Percentiles rank a stretch among this genome's conserved stretches.
Evolutionary conservation across 2,888 invertebrate genomes (phyloP).

Genomic region (Cheilosia impressa): DNA sequence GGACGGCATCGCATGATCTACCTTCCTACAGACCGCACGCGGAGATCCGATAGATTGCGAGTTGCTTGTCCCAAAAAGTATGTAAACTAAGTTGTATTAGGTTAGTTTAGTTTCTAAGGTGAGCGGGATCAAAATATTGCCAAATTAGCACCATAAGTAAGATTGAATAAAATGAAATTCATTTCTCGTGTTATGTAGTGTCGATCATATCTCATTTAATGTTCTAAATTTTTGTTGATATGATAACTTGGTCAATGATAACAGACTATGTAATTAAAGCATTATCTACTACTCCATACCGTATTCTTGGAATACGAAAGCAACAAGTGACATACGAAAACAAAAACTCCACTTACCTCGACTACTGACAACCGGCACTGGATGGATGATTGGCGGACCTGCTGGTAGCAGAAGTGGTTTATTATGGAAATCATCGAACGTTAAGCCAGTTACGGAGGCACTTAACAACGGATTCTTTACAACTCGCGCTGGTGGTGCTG

Average conservation of each 20-base stretch:
- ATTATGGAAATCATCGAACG: conserved; percentile 89
- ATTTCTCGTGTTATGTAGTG: background rate
- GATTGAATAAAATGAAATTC: conserved; percentile 1
- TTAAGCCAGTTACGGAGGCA: conserved; percentile 89
- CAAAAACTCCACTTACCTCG: conserved; percentile 56
- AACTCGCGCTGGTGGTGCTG: conserved; percentile 79
- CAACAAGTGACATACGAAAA: conserved; percentile 59
- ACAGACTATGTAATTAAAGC: background rate
- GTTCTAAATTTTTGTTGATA: background rate
- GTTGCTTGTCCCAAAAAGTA: background rate
- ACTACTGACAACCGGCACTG: conserved; percentile 62
- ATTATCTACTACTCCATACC: background rate
- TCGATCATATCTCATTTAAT: background rate
- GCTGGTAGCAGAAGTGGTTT: conserved; percentile 89
- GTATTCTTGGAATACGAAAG: background rate
- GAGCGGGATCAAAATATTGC: conserved; percentile 33
- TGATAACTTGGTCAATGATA: conserved; percentile 36
- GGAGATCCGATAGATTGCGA: conserved; percentile 52
- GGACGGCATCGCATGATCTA: conserved; percentile 85
- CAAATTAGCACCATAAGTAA: conserved; percentile 27
- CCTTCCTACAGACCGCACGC: conserved; percentile 85
- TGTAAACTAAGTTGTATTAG: conserved; percentile 13
- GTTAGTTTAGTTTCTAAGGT: conserved; percentile 12
- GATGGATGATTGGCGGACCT: conserved; percentile 82
- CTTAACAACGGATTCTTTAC: conserved; percentile 89